These are phyloP conservation scores for Neomonachus schauinslandi DNA, from an alignment of 2,113 vertebrate species.

Conservation along the genomic window DNA sequence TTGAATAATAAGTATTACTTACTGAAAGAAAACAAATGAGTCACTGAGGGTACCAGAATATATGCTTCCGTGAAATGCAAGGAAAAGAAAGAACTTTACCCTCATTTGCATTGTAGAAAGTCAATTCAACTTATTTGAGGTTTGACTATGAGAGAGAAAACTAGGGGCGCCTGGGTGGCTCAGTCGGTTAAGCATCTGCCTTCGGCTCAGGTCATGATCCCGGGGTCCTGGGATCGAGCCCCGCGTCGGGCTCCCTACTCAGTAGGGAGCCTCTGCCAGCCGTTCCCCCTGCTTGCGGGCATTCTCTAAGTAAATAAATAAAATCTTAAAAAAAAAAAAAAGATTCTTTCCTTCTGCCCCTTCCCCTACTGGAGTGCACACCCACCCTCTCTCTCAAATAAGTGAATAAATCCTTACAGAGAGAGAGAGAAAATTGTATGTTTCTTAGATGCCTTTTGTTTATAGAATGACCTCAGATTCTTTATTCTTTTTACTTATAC, in stretches of 20 bases:
- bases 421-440: background rate
- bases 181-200: background rate
- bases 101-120: background rate
- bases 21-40: background rate
- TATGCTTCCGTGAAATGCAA: background rate
- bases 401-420: background rate
- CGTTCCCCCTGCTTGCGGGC: no score
- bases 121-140: background rate
- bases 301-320: no score
- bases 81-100: background rate
- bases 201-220: background rate
- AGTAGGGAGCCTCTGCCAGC: background rate
- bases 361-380: background rate
- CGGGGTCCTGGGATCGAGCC: background rate
- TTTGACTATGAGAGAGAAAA: background rate
- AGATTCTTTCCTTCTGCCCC: background rate
- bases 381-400: background rate
- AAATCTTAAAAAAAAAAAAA: no score
- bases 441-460: background rate
- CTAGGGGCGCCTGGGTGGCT: background rate
- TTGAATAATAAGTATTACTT: background rate
- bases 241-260: rapidly evolving
- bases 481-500: background rate
- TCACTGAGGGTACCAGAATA: background rate
- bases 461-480: background rate